Conservation (phyloP, 1,140 invertebrate species). For the Dendrolimus punctatus region DNA sequence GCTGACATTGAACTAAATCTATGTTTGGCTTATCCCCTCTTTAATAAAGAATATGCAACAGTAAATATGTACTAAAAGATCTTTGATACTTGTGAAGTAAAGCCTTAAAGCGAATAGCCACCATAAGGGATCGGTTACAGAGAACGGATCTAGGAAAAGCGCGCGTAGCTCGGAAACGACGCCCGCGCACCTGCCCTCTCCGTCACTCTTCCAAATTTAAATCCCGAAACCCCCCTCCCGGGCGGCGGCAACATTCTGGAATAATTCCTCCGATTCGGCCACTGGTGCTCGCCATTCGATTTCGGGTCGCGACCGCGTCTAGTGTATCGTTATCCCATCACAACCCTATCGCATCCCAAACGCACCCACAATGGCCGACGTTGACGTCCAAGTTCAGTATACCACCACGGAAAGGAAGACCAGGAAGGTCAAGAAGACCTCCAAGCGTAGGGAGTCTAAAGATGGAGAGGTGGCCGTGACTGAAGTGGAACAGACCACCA, state of each 20-base stretch:
- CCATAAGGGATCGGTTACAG: conserved; percentile 26
- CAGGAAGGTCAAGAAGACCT: conserved; percentile 91
- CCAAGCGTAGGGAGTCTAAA: conserved; percentile 83
- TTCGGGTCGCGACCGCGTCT: conserved; percentile 69
- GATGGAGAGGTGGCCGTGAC: conserved; percentile 87
- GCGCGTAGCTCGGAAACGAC: conserved; percentile 47
- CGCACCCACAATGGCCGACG: conserved; percentile 82
- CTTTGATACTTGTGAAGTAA: too few species aligned
- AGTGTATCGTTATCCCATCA: conserved; percentile 22
- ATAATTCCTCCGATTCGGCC: conserved; percentile 67
- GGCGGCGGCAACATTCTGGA: conserved; percentile 64
- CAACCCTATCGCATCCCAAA: conserved; percentile 38
- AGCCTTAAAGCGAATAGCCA: too few species aligned
- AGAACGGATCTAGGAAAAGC: conserved; percentile 37
- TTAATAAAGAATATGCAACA: too few species aligned
- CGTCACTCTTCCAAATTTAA: conserved; percentile 71
- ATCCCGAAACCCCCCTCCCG: conserved; percentile 65
- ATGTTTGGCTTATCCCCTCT: too few species aligned
- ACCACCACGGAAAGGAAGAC: conserved; percentile 88
- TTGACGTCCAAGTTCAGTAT: conserved; percentile 87
- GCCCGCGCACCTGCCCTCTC: conserved; percentile 69
- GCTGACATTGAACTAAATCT: too few species aligned
- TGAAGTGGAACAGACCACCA: conserved; percentile 82
- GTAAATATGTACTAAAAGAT: too few species aligned
- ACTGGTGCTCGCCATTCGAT: conserved; percentile 67